Percentiles rank a stretch among this genome's conserved stretches.
Conservation (phyloP, 2,113 vertebrate species). For the Pheucticus melanocephalus region DNA sequence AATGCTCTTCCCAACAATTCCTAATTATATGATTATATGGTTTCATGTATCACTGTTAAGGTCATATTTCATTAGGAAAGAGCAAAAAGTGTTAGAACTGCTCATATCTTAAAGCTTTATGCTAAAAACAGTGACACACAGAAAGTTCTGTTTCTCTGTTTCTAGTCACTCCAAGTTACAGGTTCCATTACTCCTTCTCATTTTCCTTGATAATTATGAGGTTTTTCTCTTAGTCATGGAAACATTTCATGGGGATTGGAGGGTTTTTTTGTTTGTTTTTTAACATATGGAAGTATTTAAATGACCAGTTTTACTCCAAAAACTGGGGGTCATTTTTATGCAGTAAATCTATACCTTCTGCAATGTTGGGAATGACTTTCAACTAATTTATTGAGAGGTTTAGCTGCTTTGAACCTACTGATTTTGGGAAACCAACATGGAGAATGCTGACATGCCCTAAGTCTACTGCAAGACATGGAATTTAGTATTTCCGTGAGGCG, state of each 20-base stretch:
- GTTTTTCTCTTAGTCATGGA: not conserved
- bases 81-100: not conserved
- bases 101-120: not conserved
- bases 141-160: not conserved
- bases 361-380: not conserved
- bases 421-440: not conserved
- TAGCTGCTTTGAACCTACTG: not conserved
- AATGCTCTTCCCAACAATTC: not conserved
- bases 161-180: not conserved
- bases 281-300: not conserved
- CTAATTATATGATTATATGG: not conserved
- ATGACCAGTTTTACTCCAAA: not conserved
- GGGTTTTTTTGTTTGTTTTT: not conserved
- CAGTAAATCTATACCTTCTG: not conserved
- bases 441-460: not conserved
- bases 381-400: not conserved
- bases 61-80: not conserved
- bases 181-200: not conserved
- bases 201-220: not conserved
- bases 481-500: not conserved
- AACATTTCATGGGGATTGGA: not conserved
- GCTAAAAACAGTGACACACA: not conserved
- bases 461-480: not conserved
- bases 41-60: not conserved
- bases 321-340: not conserved